A percentile compares a stretch with the other conserved stretches of the same genome.
Evolutionary conservation across 1,140 invertebrate genomes (phyloP).

Genomic region (Neotoxoptera formosana): DNA sequence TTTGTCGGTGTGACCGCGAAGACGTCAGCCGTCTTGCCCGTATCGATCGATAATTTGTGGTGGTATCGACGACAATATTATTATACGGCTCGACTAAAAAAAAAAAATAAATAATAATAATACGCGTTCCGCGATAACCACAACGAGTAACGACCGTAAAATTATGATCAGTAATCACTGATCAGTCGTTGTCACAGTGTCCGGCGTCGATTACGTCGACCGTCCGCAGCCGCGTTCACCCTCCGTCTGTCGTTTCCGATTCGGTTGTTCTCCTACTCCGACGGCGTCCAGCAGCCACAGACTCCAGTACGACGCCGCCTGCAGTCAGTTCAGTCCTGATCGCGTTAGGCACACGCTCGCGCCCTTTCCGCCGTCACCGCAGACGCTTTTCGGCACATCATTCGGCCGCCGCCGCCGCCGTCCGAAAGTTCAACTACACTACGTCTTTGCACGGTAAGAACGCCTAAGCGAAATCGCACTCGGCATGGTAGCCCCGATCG

Average conservation of each 20-base stretch:
- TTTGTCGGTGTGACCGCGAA: neutral
- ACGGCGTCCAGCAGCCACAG: neutral
- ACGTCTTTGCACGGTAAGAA: slow-evolving; percentile 28
- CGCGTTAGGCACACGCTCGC: neutral
- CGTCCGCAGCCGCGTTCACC: neutral
- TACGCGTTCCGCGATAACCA: neutral
- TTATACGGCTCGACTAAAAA: neutral
- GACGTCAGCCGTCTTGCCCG: neutral
- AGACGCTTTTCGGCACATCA: neutral
- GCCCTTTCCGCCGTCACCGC: neutral
- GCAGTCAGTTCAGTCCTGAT: neutral
- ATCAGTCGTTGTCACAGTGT: neutral
- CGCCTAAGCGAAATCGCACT: neutral
- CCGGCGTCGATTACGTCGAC: neutral
- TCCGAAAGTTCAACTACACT: neutral
- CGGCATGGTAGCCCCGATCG: neutral
- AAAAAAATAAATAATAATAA: neutral
- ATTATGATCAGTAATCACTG: neutral
- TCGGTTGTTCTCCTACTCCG: neutral
- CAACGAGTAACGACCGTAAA: neutral
- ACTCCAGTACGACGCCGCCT: neutral
- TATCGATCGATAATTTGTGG: neutral
- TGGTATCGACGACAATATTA: neutral
- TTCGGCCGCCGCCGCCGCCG: neutral
- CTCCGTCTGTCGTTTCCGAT: neutral